Conservation (phyloP, 1,140 invertebrate species). For the Aphelinus certus region DNA sequence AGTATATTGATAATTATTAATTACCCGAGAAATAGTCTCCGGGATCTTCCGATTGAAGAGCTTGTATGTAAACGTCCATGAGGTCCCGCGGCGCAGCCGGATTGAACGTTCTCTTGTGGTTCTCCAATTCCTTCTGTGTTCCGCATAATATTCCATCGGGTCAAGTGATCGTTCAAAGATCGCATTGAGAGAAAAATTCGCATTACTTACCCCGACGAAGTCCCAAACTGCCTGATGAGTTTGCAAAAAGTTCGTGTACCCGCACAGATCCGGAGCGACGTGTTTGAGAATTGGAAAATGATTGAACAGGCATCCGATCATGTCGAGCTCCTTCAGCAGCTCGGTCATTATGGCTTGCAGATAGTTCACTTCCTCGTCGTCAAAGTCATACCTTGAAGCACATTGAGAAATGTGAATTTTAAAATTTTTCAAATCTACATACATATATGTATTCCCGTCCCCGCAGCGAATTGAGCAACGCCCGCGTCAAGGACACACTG, state of each 20-base stretch:
- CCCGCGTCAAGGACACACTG: too few relatives aligned
- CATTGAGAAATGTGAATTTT: background rate
- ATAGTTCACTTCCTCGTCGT: conserved; percentile 74
- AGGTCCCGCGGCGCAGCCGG: conserved; percentile 77
- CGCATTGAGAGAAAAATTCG: conserved; percentile 42
- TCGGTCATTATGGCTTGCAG: conserved; percentile 76
- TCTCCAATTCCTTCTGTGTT: conserved; percentile 72
- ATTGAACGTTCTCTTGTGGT: conserved; percentile 76
- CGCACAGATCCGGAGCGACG: conserved; percentile 78
- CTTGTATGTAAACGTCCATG: conserved; percentile 85
- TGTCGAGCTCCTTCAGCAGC: conserved; percentile 77
- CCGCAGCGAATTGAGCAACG: too few relatives aligned
- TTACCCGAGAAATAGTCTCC: conserved; percentile 61
- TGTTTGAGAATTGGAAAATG: conserved; percentile 81
- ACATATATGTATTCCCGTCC: too few relatives aligned
- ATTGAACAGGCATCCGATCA: conserved; percentile 80
- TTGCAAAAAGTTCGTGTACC: conserved; percentile 77
- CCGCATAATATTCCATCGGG: background rate
- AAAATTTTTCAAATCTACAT: too few relatives aligned
- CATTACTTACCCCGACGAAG: conserved; percentile 68
- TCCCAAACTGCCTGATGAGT: conserved; percentile 77
- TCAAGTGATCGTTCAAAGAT: conserved; percentile 41
- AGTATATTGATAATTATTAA: background rate
- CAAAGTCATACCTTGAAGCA: conserved; percentile 68
- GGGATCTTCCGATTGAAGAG: conserved; percentile 65